Base-by-base conservation (phyloP, 1,140 invertebrate species). In the Colletes gigas region DNA sequence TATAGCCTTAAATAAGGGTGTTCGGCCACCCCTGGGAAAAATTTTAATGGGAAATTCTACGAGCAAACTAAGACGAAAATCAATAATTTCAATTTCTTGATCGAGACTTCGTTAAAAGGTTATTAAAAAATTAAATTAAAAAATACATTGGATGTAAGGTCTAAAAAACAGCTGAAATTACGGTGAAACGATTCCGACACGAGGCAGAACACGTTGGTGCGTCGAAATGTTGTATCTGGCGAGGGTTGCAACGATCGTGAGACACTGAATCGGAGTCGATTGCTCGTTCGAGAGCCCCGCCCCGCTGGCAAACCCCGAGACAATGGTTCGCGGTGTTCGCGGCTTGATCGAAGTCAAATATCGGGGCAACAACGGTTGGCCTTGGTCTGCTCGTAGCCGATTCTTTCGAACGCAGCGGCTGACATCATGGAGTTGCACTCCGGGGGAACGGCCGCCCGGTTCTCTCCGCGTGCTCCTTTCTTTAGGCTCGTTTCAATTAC, bases 321-420 rank as follows among this genome's bases (percentile, higher is more conserved):
- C 76, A 82, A 85, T 85, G 41, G 83, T 15, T 30, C 60, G 21
- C 44, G 72, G 44, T 68, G 60, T 85, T 78, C 77, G 69, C 55
- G 83, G 60, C 74, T 84, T 84, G 83, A 84, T 85, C 83, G 78
- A 84, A 85, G 83, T 84, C 83, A 77, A 85, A 85, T 85, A 84
- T 81, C 68, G 54, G 55, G 52, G 72, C 68, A 62, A 62, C 30
- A 62, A 62, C 14, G 30, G 60, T 15, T 47, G 57, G 57, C 68
- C 62, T 19, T 79, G 68, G 70, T 68, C 62, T 81, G 41, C 83
- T 62, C 52, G 39, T 19, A 30, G 17, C 54, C 47, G 62, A 52
- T 47, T 60, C 72, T 60, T 73, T 74, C 50, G 9, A 59, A 14
- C 63, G 63, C 14, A n/a, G 14, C 73, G 57, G 39, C 62, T 12